Evolutionary conservation across 2,797 vertebrate species (phyloP).

Genomic region (Lates japonicus): DNA sequence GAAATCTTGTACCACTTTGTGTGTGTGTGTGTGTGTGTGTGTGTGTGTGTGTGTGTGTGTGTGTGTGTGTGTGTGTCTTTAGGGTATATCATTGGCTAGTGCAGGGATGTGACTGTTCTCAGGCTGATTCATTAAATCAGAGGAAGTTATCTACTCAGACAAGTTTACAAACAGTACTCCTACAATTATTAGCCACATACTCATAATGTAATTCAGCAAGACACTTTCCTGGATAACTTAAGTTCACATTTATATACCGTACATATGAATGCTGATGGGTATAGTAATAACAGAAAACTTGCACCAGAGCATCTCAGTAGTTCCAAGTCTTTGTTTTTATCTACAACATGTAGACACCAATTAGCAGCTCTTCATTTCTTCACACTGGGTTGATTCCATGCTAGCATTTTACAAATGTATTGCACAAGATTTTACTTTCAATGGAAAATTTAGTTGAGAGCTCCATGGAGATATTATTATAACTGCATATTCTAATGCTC

Average conservation of each 20-base stretch:
- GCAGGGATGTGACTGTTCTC: constrained; percentile 94
- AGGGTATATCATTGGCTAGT: constrained; percentile 97
- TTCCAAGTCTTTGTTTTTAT: not conserved
- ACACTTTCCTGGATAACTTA: not conserved
- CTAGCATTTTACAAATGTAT: not conserved
- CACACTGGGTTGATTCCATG: not conserved
- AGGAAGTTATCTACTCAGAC: constrained; percentile 97
- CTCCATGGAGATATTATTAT: not conserved
- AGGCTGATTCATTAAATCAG: constrained; percentile 95
- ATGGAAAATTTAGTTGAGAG: not conserved
- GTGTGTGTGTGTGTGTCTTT: constrained; percentile 37
- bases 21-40: constrained; percentile 9
- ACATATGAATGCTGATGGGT: not conserved
- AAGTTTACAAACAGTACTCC: constrained; percentile 96
- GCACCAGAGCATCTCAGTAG: not conserved
- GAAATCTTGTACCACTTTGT: not conserved
- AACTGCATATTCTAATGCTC: not conserved
- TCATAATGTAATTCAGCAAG: not conserved
- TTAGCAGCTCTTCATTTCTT: not conserved
- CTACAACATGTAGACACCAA: not conserved
- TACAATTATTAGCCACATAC: not conserved
- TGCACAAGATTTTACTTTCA: not conserved
- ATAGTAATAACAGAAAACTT: not conserved
- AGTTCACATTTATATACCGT: not conserved
- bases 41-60: not conserved